Base-by-base conservation (phyloP, 1,140 invertebrate species). In the Arctopsyche grandis region DNA sequence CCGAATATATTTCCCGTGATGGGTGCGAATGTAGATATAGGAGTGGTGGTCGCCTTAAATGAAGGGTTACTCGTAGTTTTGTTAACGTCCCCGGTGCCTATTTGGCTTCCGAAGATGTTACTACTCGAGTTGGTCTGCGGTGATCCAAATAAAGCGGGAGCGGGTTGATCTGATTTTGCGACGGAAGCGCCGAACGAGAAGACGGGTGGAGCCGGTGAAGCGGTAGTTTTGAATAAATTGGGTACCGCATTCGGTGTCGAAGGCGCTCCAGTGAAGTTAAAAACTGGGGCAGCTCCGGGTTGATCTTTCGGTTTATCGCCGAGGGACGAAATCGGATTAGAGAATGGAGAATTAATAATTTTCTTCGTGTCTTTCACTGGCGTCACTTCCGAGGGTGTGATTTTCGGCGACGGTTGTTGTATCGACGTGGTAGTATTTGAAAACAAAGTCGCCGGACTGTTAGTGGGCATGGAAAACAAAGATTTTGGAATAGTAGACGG, bases 121-220 rank as follows among this genome's bases (percentile, higher is more conserved):
- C 69, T 22, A 0, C 78, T 29, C 7, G 78, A 19, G 7, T 78
- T 46, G 9, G 52, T 22, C n/a, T 69, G 71, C 26, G 75, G 38
- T 0, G 78, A 69, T 10, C 80, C 80, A 69, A 82, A 82, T 12
- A 70, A 21, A 1, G 77, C 22, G 4, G 22, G 21, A 5, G 19
- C 19, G 7, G 75, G 44, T 10, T 52, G 16, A 14, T 69, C 60
- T 0, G 75, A 1, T 24, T 69, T 69, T 7, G 75, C 3, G 10
- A 63, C 12, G 5, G 81, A 43, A 22, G 56, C 44, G n/a, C 81
- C 78, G 48, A 79, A 82, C 9, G 81, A 58, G 24, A 82, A 80
- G 1, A 77, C 14, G 4, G 75, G 60, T 9, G 79, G 21, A 22
- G 71, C 58, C 5, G 71, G 10, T 5, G 78, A 26, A 12, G 70